Evolutionary conservation across 2,888 invertebrate species (phyloP), one percentile per base, ranked within the genome.

Genomic region (Sminthurides aquaticus): DNA sequence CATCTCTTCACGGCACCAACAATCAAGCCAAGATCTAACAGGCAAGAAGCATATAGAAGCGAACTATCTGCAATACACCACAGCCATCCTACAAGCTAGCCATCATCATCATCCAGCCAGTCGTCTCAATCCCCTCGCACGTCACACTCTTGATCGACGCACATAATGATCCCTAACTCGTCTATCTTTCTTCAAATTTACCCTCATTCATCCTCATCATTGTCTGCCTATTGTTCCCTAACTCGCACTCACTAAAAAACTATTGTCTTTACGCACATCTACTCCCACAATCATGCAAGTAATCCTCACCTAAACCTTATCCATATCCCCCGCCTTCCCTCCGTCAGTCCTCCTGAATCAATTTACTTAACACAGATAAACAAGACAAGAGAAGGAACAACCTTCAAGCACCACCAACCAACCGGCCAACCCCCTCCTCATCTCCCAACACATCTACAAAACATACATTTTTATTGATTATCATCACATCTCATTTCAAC

Each of bases 1-100:
- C 57, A 62, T 62, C 57, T 49, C 48, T 61, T 68, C 60, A 60
- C 65, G 69, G 69, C 69, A 69, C 67, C 69, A 69, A 65, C 62
- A 64, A 69, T 69, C 69, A 69, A 65, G 60, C 57, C n/a, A n/a
- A n/a, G n/a, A n/a, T n/a, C n/a, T n/a, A n/a, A n/a, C n/a, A n/a
- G n/a, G n/a, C n/a, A n/a, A n/a, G n/a, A n/a, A n/a, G n/a, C n/a
- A n/a, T n/a, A n/a, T n/a, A n/a, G n/a, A n/a, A n/a, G n/a, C n/a
- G n/a, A n/a, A n/a, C n/a, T n/a, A n/a, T n/a, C n/a, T n/a, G n/a
- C n/a, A n/a, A n/a, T n/a, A n/a, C n/a, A n/a, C n/a, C n/a, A n/a
- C n/a, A n/a, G n/a, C n/a, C n/a, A n/a, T n/a, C n/a, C n/a, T n/a
- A n/a, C n/a, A n/a, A n/a, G n/a, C n/a, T n/a, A n/a, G n/a, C n/a